These are phyloP conservation scores for Nautilus pompilius DNA, from an alignment of 1,140 invertebrate species.

Conservation along the genomic window DNA sequence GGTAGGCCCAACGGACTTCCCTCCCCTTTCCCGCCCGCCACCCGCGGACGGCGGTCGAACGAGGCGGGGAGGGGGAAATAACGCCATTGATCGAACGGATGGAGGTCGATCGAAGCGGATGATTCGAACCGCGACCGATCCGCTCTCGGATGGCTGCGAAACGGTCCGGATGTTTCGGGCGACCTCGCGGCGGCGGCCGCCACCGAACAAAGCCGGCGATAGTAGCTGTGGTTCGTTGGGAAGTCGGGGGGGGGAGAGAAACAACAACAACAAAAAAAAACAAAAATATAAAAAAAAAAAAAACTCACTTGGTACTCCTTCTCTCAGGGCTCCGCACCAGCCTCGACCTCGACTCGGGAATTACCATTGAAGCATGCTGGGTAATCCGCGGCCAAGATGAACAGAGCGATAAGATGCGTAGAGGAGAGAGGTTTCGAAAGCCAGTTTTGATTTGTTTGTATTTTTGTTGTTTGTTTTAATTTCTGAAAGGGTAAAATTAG, in stretches of 20 bases:
- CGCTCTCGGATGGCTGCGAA: neutral
- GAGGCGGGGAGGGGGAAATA: neutral
- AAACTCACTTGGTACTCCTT: neutral
- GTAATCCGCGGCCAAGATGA: too few relatives aligned
- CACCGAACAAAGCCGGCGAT: too few relatives aligned
- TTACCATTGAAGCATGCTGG: constrained; percentile 7
- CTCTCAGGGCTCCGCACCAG: neutral
- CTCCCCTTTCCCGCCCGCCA: neutral
- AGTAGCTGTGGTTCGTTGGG: too few relatives aligned
- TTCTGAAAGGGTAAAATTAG: too few relatives aligned
- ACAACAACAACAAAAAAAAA: too few relatives aligned
- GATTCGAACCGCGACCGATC: neutral
- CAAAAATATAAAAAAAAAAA: neutral
- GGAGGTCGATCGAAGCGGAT: neutral
- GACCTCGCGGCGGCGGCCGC: too few relatives aligned
- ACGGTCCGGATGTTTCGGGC: too few relatives aligned
- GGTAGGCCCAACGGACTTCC: neutral
- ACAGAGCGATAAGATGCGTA: too few relatives aligned
- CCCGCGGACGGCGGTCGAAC: neutral
- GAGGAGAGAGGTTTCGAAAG: too few relatives aligned
- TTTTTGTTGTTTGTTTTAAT: too few relatives aligned
- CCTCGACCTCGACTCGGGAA: constrained; percentile 1
- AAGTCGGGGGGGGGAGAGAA: too few relatives aligned
- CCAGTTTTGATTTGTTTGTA: too few relatives aligned
- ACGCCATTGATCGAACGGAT: neutral